Percentiles rank a stretch among this genome's conserved stretches.
Conservation (phyloP, 2,113 vertebrate species). For the Hemiprocne comata region DNA sequence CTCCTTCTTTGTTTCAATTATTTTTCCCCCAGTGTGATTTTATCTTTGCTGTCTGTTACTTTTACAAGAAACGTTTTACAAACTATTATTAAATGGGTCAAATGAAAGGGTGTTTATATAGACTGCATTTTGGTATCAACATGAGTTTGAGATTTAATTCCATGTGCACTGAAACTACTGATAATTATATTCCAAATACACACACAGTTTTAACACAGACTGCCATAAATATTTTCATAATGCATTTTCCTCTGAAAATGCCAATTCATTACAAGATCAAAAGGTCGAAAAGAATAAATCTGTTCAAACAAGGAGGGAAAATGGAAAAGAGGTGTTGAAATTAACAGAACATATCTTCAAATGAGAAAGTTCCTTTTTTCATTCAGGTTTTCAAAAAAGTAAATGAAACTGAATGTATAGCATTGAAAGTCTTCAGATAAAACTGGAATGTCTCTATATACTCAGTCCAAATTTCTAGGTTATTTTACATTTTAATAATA, state of each 20-base stretch:
- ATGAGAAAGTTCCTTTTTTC: neutral
- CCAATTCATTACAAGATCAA: neutral
- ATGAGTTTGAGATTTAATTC: neutral
- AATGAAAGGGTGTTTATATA: neutral
- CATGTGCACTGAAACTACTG: neutral
- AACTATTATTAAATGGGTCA: neutral
- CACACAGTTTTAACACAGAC: neutral
- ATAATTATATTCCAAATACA: neutral
- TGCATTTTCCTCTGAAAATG: neutral
- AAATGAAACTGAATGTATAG: slow-evolving; percentile 19
- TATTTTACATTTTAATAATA: slow-evolving; percentile 24
- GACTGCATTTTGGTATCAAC: neutral
- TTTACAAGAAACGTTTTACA: neutral
- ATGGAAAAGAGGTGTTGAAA: neutral
- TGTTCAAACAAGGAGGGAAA: neutral
- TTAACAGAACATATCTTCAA: neutral
- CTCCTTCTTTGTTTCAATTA: neutral
- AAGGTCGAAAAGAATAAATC: neutral
- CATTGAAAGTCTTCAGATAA: neutral
- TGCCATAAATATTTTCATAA: neutral
- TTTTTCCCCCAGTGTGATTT: neutral
- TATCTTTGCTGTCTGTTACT: neutral
- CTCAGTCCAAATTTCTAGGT: slow-evolving; percentile 4
- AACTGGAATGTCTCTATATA: slow-evolving; percentile 4
- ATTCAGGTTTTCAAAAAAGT: neutral